Conservation (phyloP, 2,113 vertebrate genomes). For the Halichoeres trimaculatus region DNA sequence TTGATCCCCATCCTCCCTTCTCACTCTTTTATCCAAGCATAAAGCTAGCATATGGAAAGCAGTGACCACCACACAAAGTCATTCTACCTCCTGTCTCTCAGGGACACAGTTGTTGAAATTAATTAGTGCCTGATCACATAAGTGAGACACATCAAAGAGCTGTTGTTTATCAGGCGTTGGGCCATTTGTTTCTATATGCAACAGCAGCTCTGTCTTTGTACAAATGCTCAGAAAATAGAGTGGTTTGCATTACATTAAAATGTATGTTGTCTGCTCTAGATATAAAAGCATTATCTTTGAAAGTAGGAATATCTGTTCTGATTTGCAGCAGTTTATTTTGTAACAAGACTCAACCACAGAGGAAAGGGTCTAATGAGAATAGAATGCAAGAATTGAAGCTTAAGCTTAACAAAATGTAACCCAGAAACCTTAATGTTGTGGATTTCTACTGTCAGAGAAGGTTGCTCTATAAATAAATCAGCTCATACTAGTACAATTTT, state of each 20-base stretch:
- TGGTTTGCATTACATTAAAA: slow-evolving; percentile 29
- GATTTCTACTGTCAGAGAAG: background rate
- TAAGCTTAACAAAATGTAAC: slow-evolving; percentile 5
- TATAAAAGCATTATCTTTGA: slow-evolving; percentile 32
- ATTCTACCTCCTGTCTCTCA: slow-evolving; percentile 28
- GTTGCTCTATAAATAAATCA: slow-evolving; percentile 14
- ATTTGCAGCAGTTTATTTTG: slow-evolving; percentile 11
- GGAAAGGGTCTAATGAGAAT: background rate
- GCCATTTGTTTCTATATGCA: slow-evolving; percentile 19
- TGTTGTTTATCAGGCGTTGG: slow-evolving; percentile 22
- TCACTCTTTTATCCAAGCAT: slow-evolving; percentile 35
- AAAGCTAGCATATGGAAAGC: slow-evolving; percentile 47
- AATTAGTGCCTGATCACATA: slow-evolving; percentile 49
- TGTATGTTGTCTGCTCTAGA: slow-evolving; percentile 23
- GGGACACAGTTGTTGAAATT: slow-evolving; percentile 54
- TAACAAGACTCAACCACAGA: slow-evolving; percentile 4
- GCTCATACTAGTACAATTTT: background rate
- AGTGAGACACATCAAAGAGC: slow-evolving; percentile 25
- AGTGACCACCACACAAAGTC: slow-evolving; percentile 6
- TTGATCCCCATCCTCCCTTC: slow-evolving; percentile 28
- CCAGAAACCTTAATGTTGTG: background rate
- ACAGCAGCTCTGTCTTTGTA: background rate
- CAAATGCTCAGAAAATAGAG: slow-evolving; percentile 32
- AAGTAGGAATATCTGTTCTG: slow-evolving; percentile 6
- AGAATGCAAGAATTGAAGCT: background rate